Conservation (phyloP, 2,888 invertebrate species). For the Aspidiotus destructor region DNA sequence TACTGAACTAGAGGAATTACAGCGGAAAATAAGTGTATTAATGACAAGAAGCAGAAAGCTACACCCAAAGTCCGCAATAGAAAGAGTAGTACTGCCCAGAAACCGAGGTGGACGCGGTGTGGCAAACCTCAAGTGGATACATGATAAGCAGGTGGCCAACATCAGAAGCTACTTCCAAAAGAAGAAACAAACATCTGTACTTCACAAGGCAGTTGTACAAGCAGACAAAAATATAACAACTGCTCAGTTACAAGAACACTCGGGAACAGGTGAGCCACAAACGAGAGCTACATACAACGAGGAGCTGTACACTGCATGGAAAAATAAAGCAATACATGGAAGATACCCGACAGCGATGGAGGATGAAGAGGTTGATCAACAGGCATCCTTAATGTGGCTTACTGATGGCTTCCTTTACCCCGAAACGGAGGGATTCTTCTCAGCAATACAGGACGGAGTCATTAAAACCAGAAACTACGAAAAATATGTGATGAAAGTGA, state of each 20-base stretch:
- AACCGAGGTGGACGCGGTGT: not conserved
- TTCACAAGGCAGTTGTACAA: not conserved
- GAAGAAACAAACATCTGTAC: not conserved
- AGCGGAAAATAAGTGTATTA: conserved; percentile 2
- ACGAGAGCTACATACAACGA: too few species aligned
- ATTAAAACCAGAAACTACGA: not conserved
- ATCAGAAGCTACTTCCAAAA: not conserved
- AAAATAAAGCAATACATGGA: not conserved
- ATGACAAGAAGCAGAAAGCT: not conserved
- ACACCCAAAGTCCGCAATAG: not conserved
- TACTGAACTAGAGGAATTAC: conserved; percentile 32
- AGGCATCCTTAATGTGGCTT: not conserved
- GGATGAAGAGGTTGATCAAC: not conserved
- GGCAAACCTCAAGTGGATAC: not conserved
- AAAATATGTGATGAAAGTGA: not conserved
- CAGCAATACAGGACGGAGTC: not conserved
- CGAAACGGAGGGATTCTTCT: not conserved
- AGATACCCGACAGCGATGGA: not conserved
- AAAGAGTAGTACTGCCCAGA: conserved; percentile 4
- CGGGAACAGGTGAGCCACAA: too few species aligned
- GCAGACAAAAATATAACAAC: conserved; percentile 2
- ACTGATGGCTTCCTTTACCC: not conserved
- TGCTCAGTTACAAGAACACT: not conserved
- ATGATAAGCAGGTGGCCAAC: not conserved
- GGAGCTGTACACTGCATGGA: not conserved